Evolutionary conservation across 2,797 vertebrate genomes (phyloP), one percentile per base, ranked within the genome.

Genomic region (Leptatherina wallacei): DNA sequence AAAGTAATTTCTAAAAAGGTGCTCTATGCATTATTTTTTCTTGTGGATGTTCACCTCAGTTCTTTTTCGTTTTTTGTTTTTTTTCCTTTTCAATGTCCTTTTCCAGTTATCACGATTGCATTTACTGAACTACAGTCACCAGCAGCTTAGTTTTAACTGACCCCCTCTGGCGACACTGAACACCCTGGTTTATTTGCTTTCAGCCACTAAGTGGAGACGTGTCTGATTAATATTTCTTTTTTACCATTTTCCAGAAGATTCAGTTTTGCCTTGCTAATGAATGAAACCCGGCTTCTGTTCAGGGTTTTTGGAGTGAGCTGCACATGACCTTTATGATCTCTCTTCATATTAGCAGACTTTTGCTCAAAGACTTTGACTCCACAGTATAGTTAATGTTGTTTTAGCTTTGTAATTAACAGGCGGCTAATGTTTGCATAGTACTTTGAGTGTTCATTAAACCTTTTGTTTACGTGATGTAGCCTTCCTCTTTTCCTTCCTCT

Each of bases 381-480:
- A 20, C 3, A 13, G 3, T 3, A 16, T 1, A 42, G 40, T 5
- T 20, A 38, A 7, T 38, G 12, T 3, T 30, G 1, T 42, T 10
- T 40, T 24, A 13, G n/a, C n/a, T 66, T 22, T 12, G 0, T 3
- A n/a, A 9, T 38, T 73, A 24, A 38, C 29, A 47, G 27, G n/a
- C 55, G 30, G 40, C 20, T 72, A 13, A 27, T 55, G 36, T 65
- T 68, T n/a, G 44, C n/a, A n/a, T 27, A 10, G 22, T 32, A 20
- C 4, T n/a, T n/a, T 49, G 33, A 2, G 6, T 49, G 44, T 68
- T 60, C 30, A 52, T 64, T 60, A 12, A 51, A 52, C 51, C 35
- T 72, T 64, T 77, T 74, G 59, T 65, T 52, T 76, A 27, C 64
- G 14, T 6, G 11, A 56, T 33, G 24, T n/a, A 29, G 5, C 47